Base-by-base conservation (phyloP, 2,797 vertebrate genomes). In the Sorex maritimensis region DNA sequence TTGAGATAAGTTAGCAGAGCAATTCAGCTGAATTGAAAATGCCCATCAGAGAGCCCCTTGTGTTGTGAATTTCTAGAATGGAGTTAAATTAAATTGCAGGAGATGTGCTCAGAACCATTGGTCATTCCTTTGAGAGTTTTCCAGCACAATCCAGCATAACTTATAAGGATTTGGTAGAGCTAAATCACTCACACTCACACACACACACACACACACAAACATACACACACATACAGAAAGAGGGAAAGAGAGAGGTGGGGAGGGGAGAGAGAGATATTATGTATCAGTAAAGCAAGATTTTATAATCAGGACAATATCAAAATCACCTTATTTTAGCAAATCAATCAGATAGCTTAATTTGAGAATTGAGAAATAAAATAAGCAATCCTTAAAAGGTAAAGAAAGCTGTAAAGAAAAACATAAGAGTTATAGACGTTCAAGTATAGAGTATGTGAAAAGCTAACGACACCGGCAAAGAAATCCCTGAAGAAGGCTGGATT, bases 321-420 rank as follows among this genome's bases (percentile, higher is more conserved):
- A 65, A 14, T 73, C 65, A 82, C 86, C 61, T 79, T 21, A 9
- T 34, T 82, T 72, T 13, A 80, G 14, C 24, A 26, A 81, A 94
- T 68, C 68, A 15, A 46, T 44, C 19, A 44, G 17, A 5, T 46
- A 72, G n/a, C 81, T 74, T n/a, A 61, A 61, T 61, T 61, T 61
- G 74, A n/a, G 75, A 7, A 52, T 10, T n/a, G 15, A 90, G 7
- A 5, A 14, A 67, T 24, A 46, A 87, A 90, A 67, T 58, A 61
- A 23, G 6, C 7, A 38, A 58, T 75, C 38, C 2, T 38, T 23
- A 11, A 67, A 67, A 67, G 8, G 26, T 2, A 28, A 67, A 24
- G 26, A 28, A 28, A 67, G 24, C 10, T 67, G 11, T 26, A 28
- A 67, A 28, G 24, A 28, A 67, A 67, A 28, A 28, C 24, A 1